Evolutionary conservation across 1,140 invertebrate genomes (phyloP), one percentile per base, ranked within the genome.

Genomic region (Campoletis sonorensis): DNA sequence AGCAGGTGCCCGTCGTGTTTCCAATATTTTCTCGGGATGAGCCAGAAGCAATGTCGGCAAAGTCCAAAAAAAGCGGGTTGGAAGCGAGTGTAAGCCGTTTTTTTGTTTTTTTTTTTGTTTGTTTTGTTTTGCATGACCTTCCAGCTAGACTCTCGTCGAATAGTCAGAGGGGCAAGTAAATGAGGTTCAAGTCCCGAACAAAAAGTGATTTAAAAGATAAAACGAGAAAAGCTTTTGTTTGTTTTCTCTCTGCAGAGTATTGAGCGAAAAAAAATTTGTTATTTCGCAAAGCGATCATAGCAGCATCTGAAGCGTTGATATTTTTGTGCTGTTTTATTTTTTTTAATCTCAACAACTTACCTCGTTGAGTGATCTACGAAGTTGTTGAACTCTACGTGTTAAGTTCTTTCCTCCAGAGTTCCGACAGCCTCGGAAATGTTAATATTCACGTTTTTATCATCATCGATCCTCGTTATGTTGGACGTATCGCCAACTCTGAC

Each of bases 11-110:
- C 21, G 5, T 30, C 33, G 68, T 18, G 71, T 51, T 73, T 37
- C 11, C 18, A 8, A 71, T 15, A 37, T n/a, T n/a, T n/a, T 40
- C 51, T 51, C n/a, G 40, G 71, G 40, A 73, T 49, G 40, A 23
- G 40, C 37, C 33, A 40, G 8, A 73, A 21, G 37, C 11, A 73
- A 73, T 45, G 37, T 73, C 54, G 21, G 54, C 54, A 58, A 58
- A 58, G 54, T 45, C 40, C 54, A 58, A 58, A 45, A 45, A 8
- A 45, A 45, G 40, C 40, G 40, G 40, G 7, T 45, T 45, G 11
- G 5, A 13, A 45, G 40, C 8, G 40, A 8, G 40, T 13, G 11
- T 10, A 45, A 45, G 40, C 40, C 8, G 11, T 45, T 45, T 45
- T 5, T 45, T 45, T 45, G 7, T 45, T 45, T 45, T 13, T 0